Percentiles rank a stretch among this genome's conserved stretches.
These are phyloP conservation scores for Probosciger aterrimus DNA, from an alignment of 2,113 vertebrate genomes.

Conservation along the genomic window DNA sequence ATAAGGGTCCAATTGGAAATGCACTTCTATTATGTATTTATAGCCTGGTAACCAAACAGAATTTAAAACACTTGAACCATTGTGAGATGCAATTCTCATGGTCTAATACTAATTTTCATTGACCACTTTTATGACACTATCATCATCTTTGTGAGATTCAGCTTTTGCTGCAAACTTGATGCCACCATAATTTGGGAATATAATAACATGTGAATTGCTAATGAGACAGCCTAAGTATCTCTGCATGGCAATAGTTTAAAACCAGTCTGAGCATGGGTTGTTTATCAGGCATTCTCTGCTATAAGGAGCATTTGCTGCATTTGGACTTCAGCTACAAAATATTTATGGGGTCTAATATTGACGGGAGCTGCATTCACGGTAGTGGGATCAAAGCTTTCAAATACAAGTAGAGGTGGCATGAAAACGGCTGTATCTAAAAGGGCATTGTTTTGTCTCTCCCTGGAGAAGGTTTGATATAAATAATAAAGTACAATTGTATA, in stretches of 20 bases:
- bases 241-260: rapidly evolving
- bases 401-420: rapidly evolving
- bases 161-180: background rate
- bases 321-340: background rate
- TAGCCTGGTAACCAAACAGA: conserved; percentile 25
- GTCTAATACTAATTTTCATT: conserved; percentile 11
- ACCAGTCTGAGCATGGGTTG: background rate
- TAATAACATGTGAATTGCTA: background rate
- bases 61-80: conserved; percentile 8
- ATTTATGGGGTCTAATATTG: background rate
- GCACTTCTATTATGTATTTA: conserved; percentile 28
- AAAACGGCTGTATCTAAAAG: background rate
- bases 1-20: conserved; percentile 33
- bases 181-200: background rate
- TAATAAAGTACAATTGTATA: background rate
- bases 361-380: background rate
- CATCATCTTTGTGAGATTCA: background rate
- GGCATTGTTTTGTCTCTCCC: background rate
- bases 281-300: background rate
- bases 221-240: background rate
- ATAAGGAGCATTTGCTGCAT: background rate
- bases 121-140: background rate
- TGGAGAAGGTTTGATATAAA: background rate
- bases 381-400: background rate
- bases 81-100: background rate